Percentiles rank a stretch among this genome's conserved stretches.
These are phyloP conservation scores for Aphaenogaster rudis DNA, from an alignment of 1,140 invertebrate species.

Conservation along the genomic window DNA sequence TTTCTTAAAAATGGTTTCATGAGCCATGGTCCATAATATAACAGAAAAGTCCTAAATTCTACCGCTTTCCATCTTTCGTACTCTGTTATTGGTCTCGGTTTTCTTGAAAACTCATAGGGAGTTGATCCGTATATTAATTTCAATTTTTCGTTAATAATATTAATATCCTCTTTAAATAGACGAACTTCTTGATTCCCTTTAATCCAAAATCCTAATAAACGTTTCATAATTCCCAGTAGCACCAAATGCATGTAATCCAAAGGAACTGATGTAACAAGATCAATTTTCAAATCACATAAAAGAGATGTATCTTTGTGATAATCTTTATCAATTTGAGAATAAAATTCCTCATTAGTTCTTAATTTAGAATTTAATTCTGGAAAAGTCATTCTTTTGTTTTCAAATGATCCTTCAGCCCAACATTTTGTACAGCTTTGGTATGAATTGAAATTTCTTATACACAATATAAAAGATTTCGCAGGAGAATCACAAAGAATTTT, in stretches of 20 bases:
- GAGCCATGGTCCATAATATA: slow-evolving; percentile 15
- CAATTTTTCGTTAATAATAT: slow-evolving; percentile 19
- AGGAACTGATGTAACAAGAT: background rate
- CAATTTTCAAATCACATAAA: slow-evolving; percentile 16
- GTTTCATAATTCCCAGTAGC: slow-evolving; percentile 11
- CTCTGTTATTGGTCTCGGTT: slow-evolving; percentile 13
- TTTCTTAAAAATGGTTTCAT: slow-evolving; percentile 1
- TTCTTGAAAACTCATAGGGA: background rate
- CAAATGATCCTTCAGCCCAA: background rate
- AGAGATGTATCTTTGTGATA: slow-evolving; percentile 21
- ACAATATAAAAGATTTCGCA: background rate
- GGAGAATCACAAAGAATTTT: background rate
- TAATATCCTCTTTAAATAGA: background rate
- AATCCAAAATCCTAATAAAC: slow-evolving; percentile 15
- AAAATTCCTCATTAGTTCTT: background rate
- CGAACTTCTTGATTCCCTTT: slow-evolving; percentile 26
- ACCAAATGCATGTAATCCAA: slow-evolving; percentile 17
- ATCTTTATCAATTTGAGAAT: slow-evolving; percentile 1
- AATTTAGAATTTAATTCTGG: background rate
- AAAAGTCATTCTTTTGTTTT: background rate
- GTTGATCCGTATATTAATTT: slow-evolving; percentile 30
- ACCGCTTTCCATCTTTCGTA: slow-evolving; percentile 21
- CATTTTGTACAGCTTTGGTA: background rate
- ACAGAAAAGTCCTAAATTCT: slow-evolving; percentile 11
- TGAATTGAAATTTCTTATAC: slow-evolving; percentile 2